Base-by-base conservation (phyloP, 1,140 invertebrate species). In the Dreissena rostriformis region DNA sequence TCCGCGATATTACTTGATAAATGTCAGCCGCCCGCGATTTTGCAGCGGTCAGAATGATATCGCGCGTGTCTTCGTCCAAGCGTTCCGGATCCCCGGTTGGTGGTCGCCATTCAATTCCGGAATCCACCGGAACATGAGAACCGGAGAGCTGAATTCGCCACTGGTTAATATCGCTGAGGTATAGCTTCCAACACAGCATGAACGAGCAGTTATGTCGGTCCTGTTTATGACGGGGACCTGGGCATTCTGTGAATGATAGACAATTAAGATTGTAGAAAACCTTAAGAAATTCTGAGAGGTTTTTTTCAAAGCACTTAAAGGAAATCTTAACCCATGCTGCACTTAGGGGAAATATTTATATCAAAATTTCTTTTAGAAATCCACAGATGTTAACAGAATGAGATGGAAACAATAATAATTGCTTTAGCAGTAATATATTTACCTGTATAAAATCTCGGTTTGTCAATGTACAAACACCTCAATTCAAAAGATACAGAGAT, bases 191-290 rank as follows among this genome's bases (percentile, higher is more conserved):
- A 49, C 89, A 90, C 4, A 92, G 55, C 87, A 92, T 86, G 14
- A 92, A 73, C 15, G 84, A 86, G 68, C 91, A 92, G 83, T 91
- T 92, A 66, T 92, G 91, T 24, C 91, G 85, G 75, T 92, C 91
- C 63, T 92, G 91, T 66, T 90, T 91, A 80, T 92, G 91, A 11
- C 70, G 66, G 81, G 85, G 89, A 12, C 91, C 91, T 74, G 71
- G 68, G 83, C 91, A 92, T 63, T 84, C 91, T 92, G 74, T 68
- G 77, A 85, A 80, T 52, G 11, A 24, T 8, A 61, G 57, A 61
- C 4, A 61, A 5, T 61, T n/a, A n/a, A n/a, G n/a, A n/a, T n/a
- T n/a, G n/a, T 39, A 39, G 39, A 39, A 39, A 39, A 39, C 8
- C n/a, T n/a, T n/a, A n/a, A n/a, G n/a, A n/a, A n/a, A n/a, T n/a